phyloP scores from a whole-genome alignment of 2,797 vertebrate genomes.

The Hydrophis major region DNA sequence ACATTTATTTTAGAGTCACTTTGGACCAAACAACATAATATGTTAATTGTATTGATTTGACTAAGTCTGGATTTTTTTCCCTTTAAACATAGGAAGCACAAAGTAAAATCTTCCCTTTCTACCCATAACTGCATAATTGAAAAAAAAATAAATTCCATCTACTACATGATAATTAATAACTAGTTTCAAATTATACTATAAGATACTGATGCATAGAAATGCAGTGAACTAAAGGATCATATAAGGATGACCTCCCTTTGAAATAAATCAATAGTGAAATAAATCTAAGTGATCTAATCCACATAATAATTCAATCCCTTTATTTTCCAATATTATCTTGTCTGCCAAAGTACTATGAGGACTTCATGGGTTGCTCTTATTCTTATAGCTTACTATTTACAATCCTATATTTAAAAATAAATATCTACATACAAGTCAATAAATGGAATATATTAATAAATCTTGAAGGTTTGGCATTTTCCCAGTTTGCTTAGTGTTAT shows the following conservation, averaged over 20 bases:
- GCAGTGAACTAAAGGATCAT: neutral
- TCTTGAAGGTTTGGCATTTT: constrained; percentile 50
- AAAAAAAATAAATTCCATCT: neutral
- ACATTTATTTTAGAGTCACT: neutral
- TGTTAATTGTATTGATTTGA: neutral
- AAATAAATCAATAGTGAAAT: neutral
- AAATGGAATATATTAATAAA: constrained; percentile 66
- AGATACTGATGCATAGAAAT: neutral
- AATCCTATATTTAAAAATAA: constrained; percentile 62
- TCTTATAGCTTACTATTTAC: constrained; percentile 63
- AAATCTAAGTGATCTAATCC: neutral
- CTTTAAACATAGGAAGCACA: neutral
- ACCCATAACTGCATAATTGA: neutral
- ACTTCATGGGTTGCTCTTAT: constrained; percentile 52
- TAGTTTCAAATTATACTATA: neutral
- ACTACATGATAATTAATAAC: neutral
- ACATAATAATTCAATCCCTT: neutral
- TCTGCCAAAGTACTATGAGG: constrained; percentile 22
- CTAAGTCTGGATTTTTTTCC: neutral
- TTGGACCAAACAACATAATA: neutral
- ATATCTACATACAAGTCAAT: constrained; percentile 56
- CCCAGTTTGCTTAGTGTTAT: constrained; percentile 57
- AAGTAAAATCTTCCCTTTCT: neutral
- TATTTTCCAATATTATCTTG: constrained; percentile 24
- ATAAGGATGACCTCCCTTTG: neutral